A percentile compares a stretch with the other conserved stretches of the same genome.
These are phyloP conservation scores for Netelia inedita DNA, from an alignment of 2,888 invertebrate genomes.

Conservation along the genomic window DNA sequence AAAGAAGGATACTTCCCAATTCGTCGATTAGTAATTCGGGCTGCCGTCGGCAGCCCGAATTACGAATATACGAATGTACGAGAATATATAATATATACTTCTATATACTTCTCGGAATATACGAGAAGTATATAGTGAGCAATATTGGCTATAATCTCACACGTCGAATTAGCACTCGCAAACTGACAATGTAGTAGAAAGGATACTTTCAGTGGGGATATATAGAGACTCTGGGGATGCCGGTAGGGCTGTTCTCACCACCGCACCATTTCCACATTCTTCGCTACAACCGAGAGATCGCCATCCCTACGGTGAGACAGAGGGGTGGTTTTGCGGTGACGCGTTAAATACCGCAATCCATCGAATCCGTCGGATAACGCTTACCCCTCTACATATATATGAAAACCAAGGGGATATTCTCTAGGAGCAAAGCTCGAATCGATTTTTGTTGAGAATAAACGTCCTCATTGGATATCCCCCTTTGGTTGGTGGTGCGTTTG, in stretches of 20 bases:
- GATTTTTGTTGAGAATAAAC: slow-evolving; percentile 56
- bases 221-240: not conserved
- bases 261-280: too few species aligned
- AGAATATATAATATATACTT: too few species aligned
- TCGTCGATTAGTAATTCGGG: too few species aligned
- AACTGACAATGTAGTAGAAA: slow-evolving; percentile 43
- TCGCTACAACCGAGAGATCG: too few species aligned
- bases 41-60: too few species aligned
- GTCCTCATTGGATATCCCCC: slow-evolving; percentile 32
- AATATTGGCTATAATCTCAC: slow-evolving; percentile 42
- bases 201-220: slow-evolving; percentile 31
- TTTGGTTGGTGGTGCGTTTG: not conserved
- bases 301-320: not conserved
- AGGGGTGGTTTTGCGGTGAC: slow-evolving; percentile 36
- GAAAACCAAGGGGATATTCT: slow-evolving; percentile 14
- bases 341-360: slow-evolving; percentile 49
- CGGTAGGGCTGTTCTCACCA: too few species aligned
- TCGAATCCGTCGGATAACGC: slow-evolving; percentile 52
- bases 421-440: slow-evolving; percentile 47
- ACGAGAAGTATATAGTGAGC: too few species aligned
- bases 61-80: too few species aligned
- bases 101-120: too few species aligned
- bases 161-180: slow-evolving; percentile 50
- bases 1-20: too few species aligned
- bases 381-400: not conserved